Evolutionary conservation across 2,888 invertebrate genomes (phyloP).

Genomic region (Carterocephalus palaemon): DNA sequence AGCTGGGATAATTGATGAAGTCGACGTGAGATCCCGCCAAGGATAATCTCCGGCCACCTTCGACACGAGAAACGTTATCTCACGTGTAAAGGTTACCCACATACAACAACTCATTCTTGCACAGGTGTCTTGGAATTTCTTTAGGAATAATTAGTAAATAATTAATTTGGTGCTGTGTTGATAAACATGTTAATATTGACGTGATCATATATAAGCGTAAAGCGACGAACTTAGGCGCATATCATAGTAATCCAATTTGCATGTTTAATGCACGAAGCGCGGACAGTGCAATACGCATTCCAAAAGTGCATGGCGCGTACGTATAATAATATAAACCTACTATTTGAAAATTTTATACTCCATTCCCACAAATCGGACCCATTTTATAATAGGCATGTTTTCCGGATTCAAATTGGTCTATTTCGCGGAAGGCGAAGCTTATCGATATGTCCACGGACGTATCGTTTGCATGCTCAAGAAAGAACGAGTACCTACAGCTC

Average conservation of each 20-base stretch:
- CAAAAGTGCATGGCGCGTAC: constrained; percentile 45
- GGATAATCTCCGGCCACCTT: constrained; percentile 46
- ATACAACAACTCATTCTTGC: constrained; percentile 5
- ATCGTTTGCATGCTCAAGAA: constrained; percentile 3
- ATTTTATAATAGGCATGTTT: constrained; percentile 57
- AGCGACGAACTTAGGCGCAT: constrained; percentile 69
- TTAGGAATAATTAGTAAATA: constrained; percentile 3
- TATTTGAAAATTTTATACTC: constrained; percentile 72
- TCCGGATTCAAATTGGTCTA: constrained; percentile 38
- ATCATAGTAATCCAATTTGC: constrained; percentile 75
- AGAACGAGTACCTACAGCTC: too few relatives aligned
- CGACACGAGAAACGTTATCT: constrained; percentile 19
- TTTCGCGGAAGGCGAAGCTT: constrained; percentile 24
- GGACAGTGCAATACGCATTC: too few relatives aligned
- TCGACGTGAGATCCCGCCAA: constrained; percentile 52
- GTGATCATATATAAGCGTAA: constrained; percentile 69
- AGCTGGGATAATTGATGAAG: constrained; percentile 64
- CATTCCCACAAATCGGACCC: constrained; percentile 71
- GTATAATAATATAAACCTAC: constrained; percentile 57
- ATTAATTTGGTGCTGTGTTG: constrained; percentile 15
- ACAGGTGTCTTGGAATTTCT: not conserved
- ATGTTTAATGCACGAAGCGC: constrained; percentile 69
- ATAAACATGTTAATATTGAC: constrained; percentile 6
- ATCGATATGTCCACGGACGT: not conserved
- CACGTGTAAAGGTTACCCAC: constrained; percentile 13